Evolutionary conservation across 2,797 vertebrate species (phyloP).

Genomic region (Enteromius unitaeniatus): DNA sequence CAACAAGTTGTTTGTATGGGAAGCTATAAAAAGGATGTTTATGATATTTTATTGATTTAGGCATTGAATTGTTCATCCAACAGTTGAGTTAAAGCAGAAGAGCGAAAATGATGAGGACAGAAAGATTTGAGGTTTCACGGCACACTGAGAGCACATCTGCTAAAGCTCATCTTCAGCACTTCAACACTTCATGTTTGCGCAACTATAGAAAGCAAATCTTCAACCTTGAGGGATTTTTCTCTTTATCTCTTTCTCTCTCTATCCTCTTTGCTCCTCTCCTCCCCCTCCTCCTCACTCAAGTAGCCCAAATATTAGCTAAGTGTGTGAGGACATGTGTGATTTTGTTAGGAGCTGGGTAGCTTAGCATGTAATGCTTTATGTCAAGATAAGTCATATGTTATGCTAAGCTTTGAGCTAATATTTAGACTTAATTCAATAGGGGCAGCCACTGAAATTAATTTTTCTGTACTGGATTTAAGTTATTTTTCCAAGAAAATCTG

Average conservation of each 20-base stretch:
- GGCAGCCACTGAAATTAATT: slow-evolving; percentile 45
- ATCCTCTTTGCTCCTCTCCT: slow-evolving; percentile 5
- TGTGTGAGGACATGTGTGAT: slow-evolving; percentile 50
- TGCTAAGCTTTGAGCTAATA: slow-evolving; percentile 38
- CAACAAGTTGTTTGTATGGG: slow-evolving; percentile 15
- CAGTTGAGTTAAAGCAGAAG: slow-evolving; percentile 45
- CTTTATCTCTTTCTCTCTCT: slow-evolving; percentile 52
- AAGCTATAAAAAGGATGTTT: slow-evolving; percentile 41
- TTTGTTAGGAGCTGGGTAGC: not conserved
- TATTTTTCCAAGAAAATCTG: slow-evolving; percentile 55
- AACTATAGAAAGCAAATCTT: slow-evolving; percentile 56
- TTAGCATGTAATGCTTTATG: slow-evolving; percentile 40
- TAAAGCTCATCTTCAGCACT: slow-evolving; percentile 73
- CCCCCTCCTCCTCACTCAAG: slow-evolving; percentile 26
- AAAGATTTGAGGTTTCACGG: slow-evolving; percentile 49
- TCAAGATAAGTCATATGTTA: slow-evolving; percentile 49
- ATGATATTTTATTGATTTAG: slow-evolving; percentile 21
- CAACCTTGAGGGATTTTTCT: slow-evolving; percentile 48
- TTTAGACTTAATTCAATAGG: slow-evolving; percentile 32
- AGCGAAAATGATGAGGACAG: slow-evolving; percentile 58
- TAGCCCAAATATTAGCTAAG: slow-evolving; percentile 51
- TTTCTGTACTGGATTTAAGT: slow-evolving; percentile 35
- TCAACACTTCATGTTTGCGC: slow-evolving; percentile 64
- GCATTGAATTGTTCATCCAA: slow-evolving; percentile 30
- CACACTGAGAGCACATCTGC: slow-evolving; percentile 73